These are phyloP conservation scores for Premnoplex brunnescens DNA, from an alignment of 2,797 vertebrate species.

Conservation along the genomic window DNA sequence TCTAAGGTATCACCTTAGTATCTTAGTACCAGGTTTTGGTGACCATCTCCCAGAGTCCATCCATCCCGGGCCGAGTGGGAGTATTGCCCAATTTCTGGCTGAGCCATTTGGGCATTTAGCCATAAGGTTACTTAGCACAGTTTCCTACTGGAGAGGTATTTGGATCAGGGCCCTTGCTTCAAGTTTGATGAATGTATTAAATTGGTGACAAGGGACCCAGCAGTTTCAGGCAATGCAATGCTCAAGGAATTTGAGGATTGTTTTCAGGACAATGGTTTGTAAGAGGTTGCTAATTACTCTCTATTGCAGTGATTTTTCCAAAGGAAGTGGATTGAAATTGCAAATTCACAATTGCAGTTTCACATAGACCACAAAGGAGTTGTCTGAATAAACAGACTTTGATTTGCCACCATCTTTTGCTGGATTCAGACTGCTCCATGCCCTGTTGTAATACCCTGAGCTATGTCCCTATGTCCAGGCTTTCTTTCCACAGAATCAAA, in stretches of 20 bases:
- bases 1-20: not conserved
- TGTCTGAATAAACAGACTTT: not conserved
- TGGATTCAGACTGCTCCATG: not conserved
- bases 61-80: not conserved
- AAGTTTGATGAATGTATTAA: not conserved
- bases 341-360: not conserved
- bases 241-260: not conserved
- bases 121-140: not conserved
- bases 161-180: not conserved
- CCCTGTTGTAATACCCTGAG: not conserved
- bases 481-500: not conserved
- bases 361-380: not conserved
- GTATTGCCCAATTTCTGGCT: not conserved
- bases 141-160: not conserved
- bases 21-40: not conserved
- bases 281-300: slow-evolving; percentile 14
- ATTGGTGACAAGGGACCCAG: not conserved
- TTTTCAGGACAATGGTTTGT: not conserved
- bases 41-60: not conserved
- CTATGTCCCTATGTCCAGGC: rapidly evolving
- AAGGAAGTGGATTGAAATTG: slow-evolving; percentile 7
- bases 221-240: not conserved
- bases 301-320: not conserved
- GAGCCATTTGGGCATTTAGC: not conserved
- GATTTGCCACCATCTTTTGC: not conserved